A percentile compares a stretch with the other conserved stretches of the same genome.
These are phyloP conservation scores for Gavia stellata DNA, from an alignment of 2,113 vertebrate genomes.

Conservation along the genomic window DNA sequence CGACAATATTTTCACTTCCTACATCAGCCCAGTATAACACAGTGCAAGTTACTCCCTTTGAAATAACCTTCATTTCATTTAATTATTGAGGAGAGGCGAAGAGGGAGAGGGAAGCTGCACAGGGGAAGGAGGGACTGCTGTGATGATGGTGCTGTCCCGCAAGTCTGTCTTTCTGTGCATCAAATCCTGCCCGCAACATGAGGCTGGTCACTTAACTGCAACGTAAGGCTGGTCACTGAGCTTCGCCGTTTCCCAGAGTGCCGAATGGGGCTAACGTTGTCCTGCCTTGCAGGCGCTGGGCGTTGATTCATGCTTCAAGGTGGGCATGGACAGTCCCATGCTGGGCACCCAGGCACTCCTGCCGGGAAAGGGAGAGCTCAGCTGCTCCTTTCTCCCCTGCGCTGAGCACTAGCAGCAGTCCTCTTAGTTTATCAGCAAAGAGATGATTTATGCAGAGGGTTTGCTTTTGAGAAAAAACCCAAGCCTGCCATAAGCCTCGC, in stretches of 20 bases:
- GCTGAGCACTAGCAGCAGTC: background rate
- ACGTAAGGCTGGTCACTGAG: background rate
- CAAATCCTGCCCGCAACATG: background rate
- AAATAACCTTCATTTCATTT: background rate
- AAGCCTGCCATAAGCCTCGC: background rate
- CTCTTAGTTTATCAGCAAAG: background rate
- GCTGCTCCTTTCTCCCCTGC: background rate
- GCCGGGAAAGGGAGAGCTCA: background rate
- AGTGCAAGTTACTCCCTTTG: background rate
- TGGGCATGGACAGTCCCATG: too few species aligned
- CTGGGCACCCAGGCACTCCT: background rate
- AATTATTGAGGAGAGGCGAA: background rate
- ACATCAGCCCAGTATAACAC: background rate
- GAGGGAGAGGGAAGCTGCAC: background rate
- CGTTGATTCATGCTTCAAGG: background rate
- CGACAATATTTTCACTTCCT: background rate
- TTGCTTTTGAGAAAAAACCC: background rate
- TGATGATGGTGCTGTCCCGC: background rate
- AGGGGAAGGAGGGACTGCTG: background rate
- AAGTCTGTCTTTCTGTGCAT: background rate
- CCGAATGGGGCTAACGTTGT: background rate
- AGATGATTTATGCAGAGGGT: background rate
- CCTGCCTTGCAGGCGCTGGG: background rate
- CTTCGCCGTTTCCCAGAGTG: rapidly evolving
- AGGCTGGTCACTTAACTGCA: background rate